phyloP scores from a whole-genome alignment of 2,113 vertebrate species.

The Murina feae region DNA sequence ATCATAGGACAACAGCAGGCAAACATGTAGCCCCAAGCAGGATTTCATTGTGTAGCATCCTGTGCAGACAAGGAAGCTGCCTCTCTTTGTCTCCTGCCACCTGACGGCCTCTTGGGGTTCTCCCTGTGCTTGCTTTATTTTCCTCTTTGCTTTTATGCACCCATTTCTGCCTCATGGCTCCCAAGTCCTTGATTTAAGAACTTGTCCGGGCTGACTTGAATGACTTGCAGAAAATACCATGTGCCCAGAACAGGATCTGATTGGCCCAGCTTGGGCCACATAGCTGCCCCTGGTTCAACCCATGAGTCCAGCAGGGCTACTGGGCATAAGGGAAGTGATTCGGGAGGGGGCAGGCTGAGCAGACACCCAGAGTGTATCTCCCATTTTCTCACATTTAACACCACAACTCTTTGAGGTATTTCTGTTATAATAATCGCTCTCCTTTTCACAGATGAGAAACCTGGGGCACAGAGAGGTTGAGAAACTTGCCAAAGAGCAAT shows the following conservation, averaged over 20 bases:
- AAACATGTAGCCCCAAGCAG: neutral
- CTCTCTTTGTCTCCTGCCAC: too few species aligned
- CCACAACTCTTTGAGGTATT: neutral
- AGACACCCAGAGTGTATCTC: neutral
- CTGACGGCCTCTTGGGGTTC: neutral
- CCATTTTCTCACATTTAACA: neutral
- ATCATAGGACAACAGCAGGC: rapidly evolving
- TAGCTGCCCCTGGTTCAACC: neutral
- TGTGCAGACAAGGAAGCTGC: neutral
- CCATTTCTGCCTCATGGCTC: neutral
- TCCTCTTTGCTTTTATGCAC: neutral
- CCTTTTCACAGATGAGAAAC: neutral
- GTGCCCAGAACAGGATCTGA: neutral
- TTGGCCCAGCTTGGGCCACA: neutral
- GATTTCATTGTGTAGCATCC: neutral
- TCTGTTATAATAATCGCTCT: neutral
- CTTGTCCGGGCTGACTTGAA: neutral
- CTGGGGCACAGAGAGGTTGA: neutral
- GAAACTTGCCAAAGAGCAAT: neutral
- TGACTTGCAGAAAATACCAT: neutral
- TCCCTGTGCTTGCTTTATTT: neutral
- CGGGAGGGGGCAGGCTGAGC: too few species aligned
- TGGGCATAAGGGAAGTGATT: neutral
- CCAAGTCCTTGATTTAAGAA: neutral
- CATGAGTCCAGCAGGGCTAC: neutral